These are phyloP conservation scores for Tiliqua scincoides DNA, from an alignment of 2,113 vertebrate species.

Conservation along the genomic window DNA sequence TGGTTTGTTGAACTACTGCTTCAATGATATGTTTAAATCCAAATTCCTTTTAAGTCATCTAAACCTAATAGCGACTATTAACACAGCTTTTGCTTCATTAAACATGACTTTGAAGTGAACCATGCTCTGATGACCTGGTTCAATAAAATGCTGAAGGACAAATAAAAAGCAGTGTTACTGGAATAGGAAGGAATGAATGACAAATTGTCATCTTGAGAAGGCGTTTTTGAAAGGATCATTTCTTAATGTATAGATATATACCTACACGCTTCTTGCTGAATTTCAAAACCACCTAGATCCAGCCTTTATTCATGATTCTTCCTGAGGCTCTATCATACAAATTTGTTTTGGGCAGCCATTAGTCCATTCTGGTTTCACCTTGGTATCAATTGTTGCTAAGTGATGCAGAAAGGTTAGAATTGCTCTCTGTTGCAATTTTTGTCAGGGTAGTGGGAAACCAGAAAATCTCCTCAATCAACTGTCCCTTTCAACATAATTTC, in stretches of 20 bases:
- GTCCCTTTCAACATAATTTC: not conserved
- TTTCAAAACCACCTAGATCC: not conserved
- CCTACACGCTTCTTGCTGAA: not conserved
- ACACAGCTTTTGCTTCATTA: constrained; percentile 78
- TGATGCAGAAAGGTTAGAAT: not conserved
- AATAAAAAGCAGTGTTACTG: constrained; percentile 67
- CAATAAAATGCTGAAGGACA: constrained; percentile 74
- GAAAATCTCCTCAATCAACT: not conserved
- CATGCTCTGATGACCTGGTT: constrained; percentile 57
- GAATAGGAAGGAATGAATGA: constrained; percentile 38
- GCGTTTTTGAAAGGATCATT: not conserved
- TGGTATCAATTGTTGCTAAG: not conserved
- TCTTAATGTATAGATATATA: constrained; percentile 6
- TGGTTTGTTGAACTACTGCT: constrained; percentile 26
- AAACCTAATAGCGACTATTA: constrained; percentile 77
- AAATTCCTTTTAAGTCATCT: constrained; percentile 65
- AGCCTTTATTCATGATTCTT: not conserved
- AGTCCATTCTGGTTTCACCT: not conserved
- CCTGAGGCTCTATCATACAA: fast-evolving
- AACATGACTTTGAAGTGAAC: constrained; percentile 69
- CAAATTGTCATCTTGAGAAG: constrained; percentile 16
- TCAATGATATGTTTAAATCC: constrained; percentile 36
- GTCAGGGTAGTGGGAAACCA: not conserved
- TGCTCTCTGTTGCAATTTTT: not conserved
- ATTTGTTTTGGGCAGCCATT: not conserved